Evolutionary conservation across 1,140 invertebrate genomes (phyloP).

Genomic region (Drosophila prosaltans): DNA sequence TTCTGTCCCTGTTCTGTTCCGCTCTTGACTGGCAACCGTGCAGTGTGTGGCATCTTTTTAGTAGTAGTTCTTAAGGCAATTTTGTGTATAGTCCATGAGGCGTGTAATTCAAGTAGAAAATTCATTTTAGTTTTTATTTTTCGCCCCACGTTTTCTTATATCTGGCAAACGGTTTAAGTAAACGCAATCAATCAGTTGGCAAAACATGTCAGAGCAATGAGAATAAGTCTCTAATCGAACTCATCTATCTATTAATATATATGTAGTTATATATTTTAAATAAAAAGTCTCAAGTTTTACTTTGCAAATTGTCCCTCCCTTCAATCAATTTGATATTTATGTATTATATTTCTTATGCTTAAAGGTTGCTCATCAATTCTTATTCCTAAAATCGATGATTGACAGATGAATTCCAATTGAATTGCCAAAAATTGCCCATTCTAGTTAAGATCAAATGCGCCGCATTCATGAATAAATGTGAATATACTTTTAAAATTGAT

Average conservation of each 20-base stretch:
- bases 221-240: not conserved
- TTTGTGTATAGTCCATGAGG: constrained; percentile 43
- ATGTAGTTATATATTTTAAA: too few species aligned
- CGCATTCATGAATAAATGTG: constrained; percentile 1
- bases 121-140: not conserved
- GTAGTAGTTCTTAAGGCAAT: constrained; percentile 7
- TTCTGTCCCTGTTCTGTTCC: constrained; percentile 10
- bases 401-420: constrained; percentile 1
- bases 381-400: not conserved
- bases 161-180: not conserved
- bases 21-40: not conserved
- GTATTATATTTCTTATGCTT: not conserved
- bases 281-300: too few species aligned
- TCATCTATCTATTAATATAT: not conserved
- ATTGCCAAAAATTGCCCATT: not conserved
- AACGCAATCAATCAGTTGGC: constrained; percentile 8
- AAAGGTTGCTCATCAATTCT: not conserved
- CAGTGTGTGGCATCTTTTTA: not conserved
- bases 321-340: not conserved
- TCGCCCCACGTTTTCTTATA: not conserved
- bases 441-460: not conserved
- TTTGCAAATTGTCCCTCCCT: too few species aligned
- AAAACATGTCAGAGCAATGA: constrained; percentile 2
- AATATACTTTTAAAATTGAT: constrained; percentile 5
- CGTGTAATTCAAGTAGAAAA: constrained; percentile 32